Evolutionary conservation across 2,113 vertebrate species (phyloP).

Genomic region (Aramus guarauna): DNA sequence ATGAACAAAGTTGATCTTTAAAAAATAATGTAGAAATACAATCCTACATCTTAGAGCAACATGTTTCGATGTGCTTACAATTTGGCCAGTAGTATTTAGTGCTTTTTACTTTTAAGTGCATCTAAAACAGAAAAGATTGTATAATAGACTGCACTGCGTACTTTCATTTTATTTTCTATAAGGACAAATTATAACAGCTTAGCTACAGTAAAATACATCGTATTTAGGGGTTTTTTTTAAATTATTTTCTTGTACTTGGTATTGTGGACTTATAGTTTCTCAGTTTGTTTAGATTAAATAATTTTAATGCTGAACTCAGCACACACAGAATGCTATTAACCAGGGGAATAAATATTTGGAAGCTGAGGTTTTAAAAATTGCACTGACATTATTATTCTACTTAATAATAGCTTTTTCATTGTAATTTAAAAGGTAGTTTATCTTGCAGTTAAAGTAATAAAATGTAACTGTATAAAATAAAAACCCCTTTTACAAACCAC

Average conservation of each 20-base stretch:
- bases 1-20: not conserved
- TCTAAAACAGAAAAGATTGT: not conserved
- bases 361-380: conserved; percentile 35
- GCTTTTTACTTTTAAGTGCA: not conserved
- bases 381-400: not conserved
- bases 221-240: not conserved
- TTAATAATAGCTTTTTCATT: conserved; percentile 46
- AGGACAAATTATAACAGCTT: not conserved
- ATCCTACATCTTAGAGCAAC: not conserved
- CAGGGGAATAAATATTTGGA: conserved; percentile 49
- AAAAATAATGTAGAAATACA: not conserved
- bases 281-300: conserved; percentile 13
- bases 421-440: conserved; percentile 49
- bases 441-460: conserved; percentile 40
- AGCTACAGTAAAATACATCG: not conserved
- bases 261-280: not conserved
- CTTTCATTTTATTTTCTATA: not conserved
- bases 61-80: not conserved
- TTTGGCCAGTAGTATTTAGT: not conserved
- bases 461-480: conserved; percentile 21
- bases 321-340: not conserved
- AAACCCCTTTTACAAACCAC: conserved; percentile 2
- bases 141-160: not conserved
- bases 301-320: conserved; percentile 30
- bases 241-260: not conserved